Evolutionary conservation across 2,888 invertebrate genomes (phyloP), one percentile per base, ranked within the genome.

Genomic region (Creontiades dilutus): DNA sequence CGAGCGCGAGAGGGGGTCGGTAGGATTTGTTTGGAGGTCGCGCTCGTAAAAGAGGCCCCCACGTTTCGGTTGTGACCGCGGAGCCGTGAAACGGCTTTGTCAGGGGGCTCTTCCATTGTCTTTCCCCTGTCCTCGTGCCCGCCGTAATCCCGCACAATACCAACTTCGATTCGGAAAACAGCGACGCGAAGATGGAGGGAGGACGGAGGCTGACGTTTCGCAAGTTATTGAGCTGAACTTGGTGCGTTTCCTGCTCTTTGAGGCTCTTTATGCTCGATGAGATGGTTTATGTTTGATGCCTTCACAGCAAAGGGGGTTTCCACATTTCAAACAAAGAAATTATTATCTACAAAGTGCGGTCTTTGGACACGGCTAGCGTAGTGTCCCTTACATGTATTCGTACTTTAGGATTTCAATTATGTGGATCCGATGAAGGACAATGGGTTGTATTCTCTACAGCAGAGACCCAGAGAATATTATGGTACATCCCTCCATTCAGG

Each of bases 21-120:
- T 19, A 23, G 68, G 68, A 68, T 68, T 68, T 68, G 68, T 68
- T 68, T 68, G 68, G 68, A 68, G 68, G 68, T 68, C 68, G 52
- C 13, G 52, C 52, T 68, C 68, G 68, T 68, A 68, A 68, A 68
- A 68, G 68, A 23, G 68, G 68, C n/a, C 68, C 68, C 68, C 11
- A 3, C 19, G n/a, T 68, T 61, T 68, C 23, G 68, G 68, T 23
- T 68, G 23, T 68, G 68, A 12, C 68, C 68, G 68, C 23, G 68
- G 68, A 27, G 23, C 68, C 68, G 68, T 68, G 68, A 68, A 68
- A 68, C 68, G 68, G 68, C 68, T 68, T 68, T 68, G 68, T 68
- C 68, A 68, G 68, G 27, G n/a, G 23, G 11, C 68, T 23, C 23
- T 68, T 68, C 68, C 19, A 19, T n/a, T 68, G 19, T 68, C 19